phyloP scores from a whole-genome alignment of 2,113 vertebrate genomes.

The Notarius quadriscutis region DNA sequence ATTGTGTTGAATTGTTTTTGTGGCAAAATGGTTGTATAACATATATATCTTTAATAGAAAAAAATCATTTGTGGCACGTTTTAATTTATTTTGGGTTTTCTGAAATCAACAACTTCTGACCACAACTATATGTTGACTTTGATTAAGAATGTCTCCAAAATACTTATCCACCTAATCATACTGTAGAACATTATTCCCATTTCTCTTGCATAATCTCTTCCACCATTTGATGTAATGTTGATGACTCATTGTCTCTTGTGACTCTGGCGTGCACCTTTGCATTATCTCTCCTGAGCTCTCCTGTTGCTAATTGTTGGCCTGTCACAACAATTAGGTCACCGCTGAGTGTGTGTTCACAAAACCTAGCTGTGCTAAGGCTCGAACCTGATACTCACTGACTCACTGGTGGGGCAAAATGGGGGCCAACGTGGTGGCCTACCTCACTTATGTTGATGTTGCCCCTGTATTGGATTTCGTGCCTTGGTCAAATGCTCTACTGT shows the following conservation, averaged over 20 bases:
- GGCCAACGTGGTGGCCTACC: not conserved
- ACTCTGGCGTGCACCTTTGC: constrained; percentile 22
- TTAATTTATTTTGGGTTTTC: not conserved
- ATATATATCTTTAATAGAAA: too few species aligned
- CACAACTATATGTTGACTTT: not conserved
- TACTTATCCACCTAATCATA: not conserved
- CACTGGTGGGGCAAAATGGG: constrained; percentile 16
- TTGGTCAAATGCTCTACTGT: constrained; percentile 35
- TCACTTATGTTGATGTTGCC: constrained; percentile 20
- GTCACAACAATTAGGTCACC: constrained; percentile 75
- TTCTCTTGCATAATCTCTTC: constrained; percentile 29
- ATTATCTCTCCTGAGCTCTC: constrained; percentile 58
- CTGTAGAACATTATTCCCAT: constrained; percentile 5
- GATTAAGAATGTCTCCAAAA: not conserved
- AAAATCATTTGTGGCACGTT: too few species aligned
- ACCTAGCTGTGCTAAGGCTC: constrained; percentile 17
- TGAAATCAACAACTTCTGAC: too few species aligned
- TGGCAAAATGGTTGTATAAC: too few species aligned
- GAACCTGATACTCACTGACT: constrained; percentile 48
- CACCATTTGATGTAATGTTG: constrained; percentile 27
- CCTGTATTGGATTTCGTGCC: constrained; percentile 34
- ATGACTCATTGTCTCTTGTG: constrained; percentile 54
- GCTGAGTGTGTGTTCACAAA: constrained; percentile 54
- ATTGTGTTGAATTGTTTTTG: too few species aligned
- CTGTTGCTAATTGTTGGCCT: constrained; percentile 62